Conservation (phyloP, 1,140 invertebrate species). For the Trichomalopsis sarcophagae region DNA sequence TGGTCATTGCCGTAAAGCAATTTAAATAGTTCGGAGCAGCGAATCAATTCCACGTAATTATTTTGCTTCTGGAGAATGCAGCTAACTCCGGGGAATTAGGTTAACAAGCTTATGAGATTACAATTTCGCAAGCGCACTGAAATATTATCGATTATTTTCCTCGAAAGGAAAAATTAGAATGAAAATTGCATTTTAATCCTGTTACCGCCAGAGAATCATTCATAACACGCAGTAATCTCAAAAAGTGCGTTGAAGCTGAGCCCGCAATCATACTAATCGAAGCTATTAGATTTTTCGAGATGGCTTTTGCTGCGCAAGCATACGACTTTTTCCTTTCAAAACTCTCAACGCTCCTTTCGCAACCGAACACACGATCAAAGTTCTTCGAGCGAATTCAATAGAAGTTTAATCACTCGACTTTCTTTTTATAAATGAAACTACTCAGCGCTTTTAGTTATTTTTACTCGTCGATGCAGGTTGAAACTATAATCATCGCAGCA, state of each 20-base stretch:
- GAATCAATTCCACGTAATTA: constrained; percentile 32
- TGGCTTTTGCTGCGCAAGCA: neutral
- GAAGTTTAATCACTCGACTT: neutral
- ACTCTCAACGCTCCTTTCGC: too few relatives aligned
- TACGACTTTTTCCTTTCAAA: neutral
- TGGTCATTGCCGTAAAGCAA: neutral
- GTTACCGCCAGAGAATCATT: neutral
- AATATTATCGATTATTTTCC: neutral
- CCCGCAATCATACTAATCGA: neutral
- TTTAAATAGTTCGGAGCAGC: neutral
- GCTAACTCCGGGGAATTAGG: neutral
- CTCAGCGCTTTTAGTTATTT: too few relatives aligned
- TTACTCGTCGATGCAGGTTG: too few relatives aligned
- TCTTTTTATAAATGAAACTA: neutral
- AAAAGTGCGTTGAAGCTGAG: neutral
- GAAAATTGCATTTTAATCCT: neutral
- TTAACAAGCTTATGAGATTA: constrained; percentile 31
- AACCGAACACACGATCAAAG: neutral
- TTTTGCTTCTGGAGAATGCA: constrained; percentile 6
- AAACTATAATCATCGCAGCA: too few relatives aligned
- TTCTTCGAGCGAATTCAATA: neutral
- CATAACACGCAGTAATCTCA: neutral
- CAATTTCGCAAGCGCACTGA: neutral
- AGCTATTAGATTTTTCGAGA: neutral
- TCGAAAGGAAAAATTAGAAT: constrained; percentile 1